Percentiles rank a stretch among this genome's conserved stretches.
phyloP scores from a whole-genome alignment of 2,888 invertebrate genomes.

The Cactoblastis cactorum region DNA sequence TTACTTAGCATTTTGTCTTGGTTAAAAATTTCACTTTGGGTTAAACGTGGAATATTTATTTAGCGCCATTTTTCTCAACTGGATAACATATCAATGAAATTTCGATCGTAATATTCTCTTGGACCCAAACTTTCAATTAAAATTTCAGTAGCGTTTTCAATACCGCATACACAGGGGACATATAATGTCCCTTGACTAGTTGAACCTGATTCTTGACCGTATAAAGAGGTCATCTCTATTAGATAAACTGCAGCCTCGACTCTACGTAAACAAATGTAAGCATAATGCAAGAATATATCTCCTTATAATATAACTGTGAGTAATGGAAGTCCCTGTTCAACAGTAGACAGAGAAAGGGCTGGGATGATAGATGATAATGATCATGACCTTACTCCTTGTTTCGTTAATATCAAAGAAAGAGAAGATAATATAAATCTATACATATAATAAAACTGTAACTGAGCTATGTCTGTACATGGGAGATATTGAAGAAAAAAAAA shows the following conservation, averaged over 20 bases:
- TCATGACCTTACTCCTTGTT: neutral
- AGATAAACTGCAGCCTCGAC: neutral
- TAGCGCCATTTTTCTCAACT: too few species aligned
- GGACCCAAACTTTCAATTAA: too few species aligned
- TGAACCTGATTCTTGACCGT: neutral
- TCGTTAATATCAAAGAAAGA: neutral
- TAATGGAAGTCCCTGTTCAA: neutral
- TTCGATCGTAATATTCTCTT: too few species aligned
- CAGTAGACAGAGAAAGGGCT: constrained; percentile 5
- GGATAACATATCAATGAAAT: too few species aligned
- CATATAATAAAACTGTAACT: neutral
- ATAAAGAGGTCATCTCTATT: constrained; percentile 1
- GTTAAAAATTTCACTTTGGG: too few species aligned
- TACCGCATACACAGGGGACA: too few species aligned
- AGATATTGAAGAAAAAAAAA: too few species aligned
- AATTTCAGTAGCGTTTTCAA: too few species aligned
- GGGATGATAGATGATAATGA: constrained; percentile 5
- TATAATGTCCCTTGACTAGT: neutral
- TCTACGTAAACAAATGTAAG: neutral
- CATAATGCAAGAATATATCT: neutral
- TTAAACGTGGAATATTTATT: too few species aligned
- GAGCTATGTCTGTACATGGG: too few species aligned
- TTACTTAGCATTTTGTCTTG: too few species aligned
- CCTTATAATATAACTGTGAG: neutral
- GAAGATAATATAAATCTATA: neutral